These are phyloP conservation scores for Aplochiton taeniatus DNA, from an alignment of 2,797 vertebrate genomes.

Conservation along the genomic window DNA sequence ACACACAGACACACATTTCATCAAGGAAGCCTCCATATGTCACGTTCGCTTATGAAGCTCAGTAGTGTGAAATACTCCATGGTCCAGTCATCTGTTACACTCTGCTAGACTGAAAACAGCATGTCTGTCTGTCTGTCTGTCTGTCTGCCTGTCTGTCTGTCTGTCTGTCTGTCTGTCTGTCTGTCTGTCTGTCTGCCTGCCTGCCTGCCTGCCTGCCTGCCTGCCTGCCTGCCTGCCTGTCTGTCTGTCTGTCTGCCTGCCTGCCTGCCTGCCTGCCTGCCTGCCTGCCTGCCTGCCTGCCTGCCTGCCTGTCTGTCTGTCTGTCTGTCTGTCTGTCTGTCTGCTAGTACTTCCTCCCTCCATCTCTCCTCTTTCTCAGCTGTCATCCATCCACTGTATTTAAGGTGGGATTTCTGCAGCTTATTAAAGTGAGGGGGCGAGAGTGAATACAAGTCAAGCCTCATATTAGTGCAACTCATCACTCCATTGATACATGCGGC, in stretches of 20 bases:
- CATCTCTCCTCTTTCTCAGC: background rate
- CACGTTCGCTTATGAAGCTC: slow-evolving; percentile 26
- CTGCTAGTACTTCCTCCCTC: background rate
- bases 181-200: background rate
- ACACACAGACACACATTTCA: slow-evolving; percentile 2
- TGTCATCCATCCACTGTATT: slow-evolving; percentile 31
- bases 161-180: background rate
- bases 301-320: background rate
- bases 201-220: background rate
- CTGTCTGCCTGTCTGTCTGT: background rate
- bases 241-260: no score
- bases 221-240: background rate
- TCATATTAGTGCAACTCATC: slow-evolving; percentile 62
- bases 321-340: background rate
- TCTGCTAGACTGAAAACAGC: no score
- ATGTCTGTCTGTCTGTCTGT: no score
- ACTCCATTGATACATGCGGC: slow-evolving; percentile 32
- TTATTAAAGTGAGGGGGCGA: slow-evolving; percentile 48
- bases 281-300: background rate
- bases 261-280: background rate
- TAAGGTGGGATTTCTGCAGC: slow-evolving; percentile 42
- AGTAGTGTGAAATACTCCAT: slow-evolving; percentile 12
- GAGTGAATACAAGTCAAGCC: slow-evolving; percentile 48
- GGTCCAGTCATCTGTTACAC: background rate
- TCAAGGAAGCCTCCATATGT: slow-evolving; percentile 25